Percentiles rank a stretch among this genome's conserved stretches.
Conservation (phyloP, 2,113 vertebrate species). For the Brachyhypopomus occidentalis region DNA sequence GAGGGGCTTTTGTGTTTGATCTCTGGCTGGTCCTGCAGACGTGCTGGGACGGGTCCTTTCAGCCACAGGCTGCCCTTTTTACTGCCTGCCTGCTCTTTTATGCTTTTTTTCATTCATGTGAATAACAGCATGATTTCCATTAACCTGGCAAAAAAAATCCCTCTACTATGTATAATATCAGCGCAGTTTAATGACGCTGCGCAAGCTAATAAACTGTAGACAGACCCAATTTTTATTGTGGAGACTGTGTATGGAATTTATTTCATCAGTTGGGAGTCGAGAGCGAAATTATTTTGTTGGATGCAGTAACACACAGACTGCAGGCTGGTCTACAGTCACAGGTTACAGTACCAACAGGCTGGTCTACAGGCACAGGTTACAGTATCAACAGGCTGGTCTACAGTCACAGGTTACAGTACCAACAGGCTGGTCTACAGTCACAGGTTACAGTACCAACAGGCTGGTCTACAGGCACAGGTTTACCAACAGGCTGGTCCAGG, state of each 20-base stretch:
- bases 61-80: neutral
- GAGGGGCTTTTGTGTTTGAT: neutral
- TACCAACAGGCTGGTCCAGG: no score
- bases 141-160: neutral
- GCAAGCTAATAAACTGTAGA: neutral
- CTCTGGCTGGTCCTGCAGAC: neutral
- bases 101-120: neutral
- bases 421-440: no score
- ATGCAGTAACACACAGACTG: neutral
- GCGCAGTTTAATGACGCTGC: neutral
- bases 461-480: no score
- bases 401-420: no score
- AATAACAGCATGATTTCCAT: conserved; percentile 5
- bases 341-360: no score
- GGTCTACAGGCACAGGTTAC: no score
- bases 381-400: no score
- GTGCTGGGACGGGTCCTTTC: neutral
- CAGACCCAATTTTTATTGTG: neutral
- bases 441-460: no score
- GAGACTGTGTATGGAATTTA: conserved; percentile 1
- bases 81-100: neutral
- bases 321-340: no score
- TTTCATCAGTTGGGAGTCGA: neutral
- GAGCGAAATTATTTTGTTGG: neutral
- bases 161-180: neutral